Evolutionary conservation across 2,797 vertebrate species (phyloP), one percentile per base, ranked within the genome.

Genomic region (Pampus argenteus): DNA sequence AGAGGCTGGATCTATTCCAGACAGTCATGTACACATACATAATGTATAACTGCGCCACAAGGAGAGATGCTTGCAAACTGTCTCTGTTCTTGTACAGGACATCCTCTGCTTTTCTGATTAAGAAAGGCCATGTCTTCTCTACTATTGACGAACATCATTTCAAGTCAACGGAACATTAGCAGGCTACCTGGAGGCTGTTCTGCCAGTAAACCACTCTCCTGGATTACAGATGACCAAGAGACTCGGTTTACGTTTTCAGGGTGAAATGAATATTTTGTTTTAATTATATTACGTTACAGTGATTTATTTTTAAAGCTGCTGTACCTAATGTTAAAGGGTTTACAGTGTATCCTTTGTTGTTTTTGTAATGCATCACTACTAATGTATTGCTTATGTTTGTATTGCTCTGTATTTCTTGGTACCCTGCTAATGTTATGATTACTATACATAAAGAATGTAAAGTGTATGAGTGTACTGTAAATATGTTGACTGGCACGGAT

Each of bases 71-170:
- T 47, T 22, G 3, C 3, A 25, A 9, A 11, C 6, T 29, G 29
- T 59, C 11, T 29, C 14, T 75, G 9, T 54, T 56, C 17, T 52
- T 23, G 17, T 26, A 4, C 67, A 92, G 92, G 52, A 22, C 31
- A 0, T 83, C 86, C 8, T 54, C 92, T 87, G 23, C 10, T 34
- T 85, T 81, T 51, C 82, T 92, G 17, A 5, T 78, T 1, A 78
- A 55, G 4, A 54, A 88, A 85, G 90, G 90, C 18, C 79, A 84
- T 2, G 23, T 88, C 66, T 91, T 81, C 73, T 54, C 26, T 1
- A 89, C 87, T 28, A 29, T 74, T 5, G 88, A 91, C 34, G 88
- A 91, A n/a, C 17, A 78, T 25, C 90, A 90, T 77, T 92, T 89
- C 61, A 92, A 84, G 68, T 66, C 77, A 2, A 23, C 73, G 6